Percentiles rank a stretch among this genome's conserved stretches.
phyloP scores from a whole-genome alignment of 1,140 invertebrate species.

The Limonius californicus region DNA sequence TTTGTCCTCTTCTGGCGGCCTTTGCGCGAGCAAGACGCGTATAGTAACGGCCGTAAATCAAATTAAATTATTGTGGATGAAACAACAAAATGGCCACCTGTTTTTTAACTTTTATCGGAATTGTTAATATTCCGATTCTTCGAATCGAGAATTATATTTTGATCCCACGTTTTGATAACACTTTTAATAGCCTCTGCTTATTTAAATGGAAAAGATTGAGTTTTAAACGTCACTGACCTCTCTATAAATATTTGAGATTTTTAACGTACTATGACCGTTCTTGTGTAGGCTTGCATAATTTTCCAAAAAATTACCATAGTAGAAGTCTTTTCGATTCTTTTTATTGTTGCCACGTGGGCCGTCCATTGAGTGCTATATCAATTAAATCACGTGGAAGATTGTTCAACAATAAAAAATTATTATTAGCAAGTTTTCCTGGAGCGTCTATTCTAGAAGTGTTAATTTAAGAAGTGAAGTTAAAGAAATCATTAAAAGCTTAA shows the following conservation, averaged over 20 bases:
- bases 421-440: no score
- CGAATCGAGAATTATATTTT: not conserved
- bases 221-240: not conserved
- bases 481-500: not conserved
- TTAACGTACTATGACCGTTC: no score
- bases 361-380: no score
- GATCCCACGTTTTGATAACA: not conserved
- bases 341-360: no score
- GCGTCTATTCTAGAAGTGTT: no score
- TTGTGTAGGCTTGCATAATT: no score
- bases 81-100: not conserved
- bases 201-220: not conserved
- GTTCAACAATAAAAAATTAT: no score
- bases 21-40: not conserved
- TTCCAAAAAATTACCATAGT: no score
- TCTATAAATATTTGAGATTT: not conserved
- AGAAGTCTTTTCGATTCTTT: no score
- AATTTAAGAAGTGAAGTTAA: not conserved
- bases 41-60: not conserved
- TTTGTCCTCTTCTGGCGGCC: not conserved
- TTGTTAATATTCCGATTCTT: conserved; percentile 13
- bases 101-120: not conserved
- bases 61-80: not conserved
- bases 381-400: no score
- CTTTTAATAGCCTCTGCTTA: not conserved